These are phyloP conservation scores for Uria lomvia DNA, from an alignment of 2,113 vertebrate genomes.

Conservation along the genomic window DNA sequence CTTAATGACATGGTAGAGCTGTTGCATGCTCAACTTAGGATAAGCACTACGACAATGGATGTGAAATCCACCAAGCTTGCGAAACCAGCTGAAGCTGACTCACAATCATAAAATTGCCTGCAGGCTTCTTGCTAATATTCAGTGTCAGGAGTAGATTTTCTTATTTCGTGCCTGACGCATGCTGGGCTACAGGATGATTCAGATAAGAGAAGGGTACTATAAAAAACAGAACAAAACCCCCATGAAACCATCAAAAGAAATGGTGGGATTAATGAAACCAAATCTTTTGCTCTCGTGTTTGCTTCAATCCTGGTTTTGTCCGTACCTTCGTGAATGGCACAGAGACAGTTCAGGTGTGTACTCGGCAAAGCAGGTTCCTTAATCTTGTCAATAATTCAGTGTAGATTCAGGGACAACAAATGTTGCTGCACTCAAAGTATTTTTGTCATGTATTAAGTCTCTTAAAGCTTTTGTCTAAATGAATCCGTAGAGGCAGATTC, in stretches of 20 bases:
- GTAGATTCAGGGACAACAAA: slow-evolving; percentile 53
- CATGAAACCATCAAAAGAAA: not conserved
- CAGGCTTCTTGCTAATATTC: slow-evolving; percentile 51
- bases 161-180: not conserved
- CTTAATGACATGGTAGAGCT: slow-evolving; percentile 60
- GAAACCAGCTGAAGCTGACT: slow-evolving; percentile 60
- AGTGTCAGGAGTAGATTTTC: slow-evolving; percentile 4
- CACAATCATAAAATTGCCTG: not conserved
- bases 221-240: not conserved
- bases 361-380: slow-evolving; percentile 53
- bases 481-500: not conserved
- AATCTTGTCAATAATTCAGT: not conserved
- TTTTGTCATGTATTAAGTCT: slow-evolving; percentile 15
- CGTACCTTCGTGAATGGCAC: not conserved
- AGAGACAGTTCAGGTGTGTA: not conserved
- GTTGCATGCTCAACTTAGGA: slow-evolving; percentile 68
- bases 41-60: slow-evolving; percentile 66
- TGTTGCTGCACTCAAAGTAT: slow-evolving; percentile 44
- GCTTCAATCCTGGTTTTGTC: not conserved
- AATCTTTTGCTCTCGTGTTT: not conserved
- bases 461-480: slow-evolving; percentile 44
- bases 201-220: not conserved
- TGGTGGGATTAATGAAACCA: not conserved
- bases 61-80: slow-evolving; percentile 60
- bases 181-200: slow-evolving; percentile 20